Conservation (phyloP, 2,797 vertebrate species). For the Falco columbarius region DNA sequence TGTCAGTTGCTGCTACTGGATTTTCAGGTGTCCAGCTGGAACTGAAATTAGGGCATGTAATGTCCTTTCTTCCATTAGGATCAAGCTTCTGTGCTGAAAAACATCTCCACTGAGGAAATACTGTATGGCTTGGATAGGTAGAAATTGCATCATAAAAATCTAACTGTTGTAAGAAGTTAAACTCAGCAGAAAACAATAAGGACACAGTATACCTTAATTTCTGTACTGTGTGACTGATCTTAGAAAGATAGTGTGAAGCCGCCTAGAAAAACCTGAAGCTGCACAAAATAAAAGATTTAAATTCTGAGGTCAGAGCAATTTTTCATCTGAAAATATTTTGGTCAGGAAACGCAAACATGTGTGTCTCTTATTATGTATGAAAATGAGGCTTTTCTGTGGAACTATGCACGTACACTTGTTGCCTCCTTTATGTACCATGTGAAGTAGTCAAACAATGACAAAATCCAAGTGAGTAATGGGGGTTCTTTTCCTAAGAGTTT, state of each 20-base stretch:
- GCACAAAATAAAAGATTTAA: background rate
- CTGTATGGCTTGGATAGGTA: background rate
- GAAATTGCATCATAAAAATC: background rate
- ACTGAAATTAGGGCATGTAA: background rate
- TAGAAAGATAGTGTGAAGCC: background rate
- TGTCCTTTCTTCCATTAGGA: background rate
- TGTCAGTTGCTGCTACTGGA: background rate
- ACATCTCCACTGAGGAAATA: background rate
- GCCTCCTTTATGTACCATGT: background rate
- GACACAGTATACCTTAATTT: background rate
- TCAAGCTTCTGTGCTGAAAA: background rate
- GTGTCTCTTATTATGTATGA: background rate
- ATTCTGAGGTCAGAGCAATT: background rate
- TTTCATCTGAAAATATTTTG: background rate
- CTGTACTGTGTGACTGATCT: background rate
- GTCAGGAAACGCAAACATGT: background rate
- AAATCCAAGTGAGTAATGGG: slow-evolving; percentile 35
- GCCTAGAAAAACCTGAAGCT: background rate
- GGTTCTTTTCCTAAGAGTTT: background rate
- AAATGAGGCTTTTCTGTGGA: background rate
- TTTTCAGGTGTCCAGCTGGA: background rate
- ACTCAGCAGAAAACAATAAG: background rate
- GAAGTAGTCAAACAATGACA: slow-evolving; percentile 42
- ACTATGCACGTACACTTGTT: background rate
- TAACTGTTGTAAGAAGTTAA: background rate